Evolutionary conservation across 2,888 invertebrate species (phyloP), one percentile per base, ranked within the genome.

Genomic region (Microctonus hyperodae): DNA sequence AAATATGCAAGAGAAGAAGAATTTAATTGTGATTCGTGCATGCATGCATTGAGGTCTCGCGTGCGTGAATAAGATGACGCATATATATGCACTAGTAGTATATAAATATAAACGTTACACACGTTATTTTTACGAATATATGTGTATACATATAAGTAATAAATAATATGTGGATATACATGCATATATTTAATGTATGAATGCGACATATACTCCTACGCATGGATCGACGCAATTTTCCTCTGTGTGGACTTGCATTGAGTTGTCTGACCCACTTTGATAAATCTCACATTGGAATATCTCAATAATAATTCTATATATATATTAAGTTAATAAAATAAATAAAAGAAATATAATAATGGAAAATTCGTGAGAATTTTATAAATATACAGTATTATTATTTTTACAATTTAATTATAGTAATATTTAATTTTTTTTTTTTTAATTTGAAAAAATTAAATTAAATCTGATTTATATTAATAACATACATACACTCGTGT

Each of bases 181-280:
- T 61, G n/a, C 44, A 37, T 50, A 55, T 59, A 59, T 62, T 63
- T n/a, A 35, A 61, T 55, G 55, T 57, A 65, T 59, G 79, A 76
- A 75, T 74, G 67, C 64, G 70, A 69, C 65, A 61, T 67, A 71
- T 69, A 71, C 76, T 72, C 74, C 74, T 74, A 75, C 74, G 75
- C 74, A 70, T 74, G 74, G 74, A 63, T 69, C 72, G 74, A 74
- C 75, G 74, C 75, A 75, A 75, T 77, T 81, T 78, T 79, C 76
- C 74, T 75, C 78, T 76, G 75, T 72, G 64, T 72, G 69, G 69
- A 68, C 78, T 81, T 48, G 66, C 55, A 82, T 83, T 81, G 79
- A 83, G 83, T 82, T 80, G 81, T 81, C 81, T 83, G 83, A 83
- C 83, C 83, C 80, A 83, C 82, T 83, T 83, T 79, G 83, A 83